A percentile compares a stretch with the other conserved stretches of the same genome.
Evolutionary conservation across 2,797 vertebrate genomes (phyloP).

Genomic region (Sebastes taczanowskii): DNA sequence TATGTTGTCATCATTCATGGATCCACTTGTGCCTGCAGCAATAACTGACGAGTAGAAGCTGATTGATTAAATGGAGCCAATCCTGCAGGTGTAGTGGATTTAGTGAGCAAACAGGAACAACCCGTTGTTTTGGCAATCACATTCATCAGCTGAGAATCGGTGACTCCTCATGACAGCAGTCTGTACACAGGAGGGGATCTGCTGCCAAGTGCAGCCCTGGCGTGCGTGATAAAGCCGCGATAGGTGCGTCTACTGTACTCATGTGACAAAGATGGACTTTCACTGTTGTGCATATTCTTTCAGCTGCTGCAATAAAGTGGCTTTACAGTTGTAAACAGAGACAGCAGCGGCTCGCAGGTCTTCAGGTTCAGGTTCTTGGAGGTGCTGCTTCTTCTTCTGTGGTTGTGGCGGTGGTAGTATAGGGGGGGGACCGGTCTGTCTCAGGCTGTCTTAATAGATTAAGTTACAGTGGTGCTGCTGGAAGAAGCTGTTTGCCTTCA

Average conservation of each 20-base stretch:
- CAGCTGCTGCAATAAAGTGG: constrained; percentile 47
- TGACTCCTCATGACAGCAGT: not conserved
- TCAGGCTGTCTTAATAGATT: constrained; percentile 55
- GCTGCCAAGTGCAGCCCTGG: constrained; percentile 15
- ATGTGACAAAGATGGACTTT: constrained; percentile 58
- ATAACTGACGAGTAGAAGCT: not conserved
- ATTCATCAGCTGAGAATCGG: not conserved
- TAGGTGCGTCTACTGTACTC: constrained; percentile 25
- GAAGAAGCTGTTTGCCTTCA: constrained; percentile 69
- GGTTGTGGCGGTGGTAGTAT: not conserved
- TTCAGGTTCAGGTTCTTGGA: constrained; percentile 30
- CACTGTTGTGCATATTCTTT: constrained; percentile 37
- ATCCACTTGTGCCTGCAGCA: not conserved
- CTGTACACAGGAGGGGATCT: not conserved
- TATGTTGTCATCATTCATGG: not conserved
- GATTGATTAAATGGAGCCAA: not conserved
- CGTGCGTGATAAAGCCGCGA: constrained; percentile 11
- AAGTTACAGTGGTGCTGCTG: constrained; percentile 65
- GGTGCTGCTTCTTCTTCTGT: constrained; percentile 32
- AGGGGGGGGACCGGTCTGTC: not conserved
- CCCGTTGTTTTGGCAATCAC: not conserved
- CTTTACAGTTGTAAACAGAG: constrained; percentile 65
- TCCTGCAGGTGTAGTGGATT: not conserved
- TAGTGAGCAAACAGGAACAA: not conserved
- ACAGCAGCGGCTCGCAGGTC: constrained; percentile 27